Evolutionary conservation across 2,888 invertebrate species (phyloP).

Genomic region (Andrena chrysosceles): DNA sequence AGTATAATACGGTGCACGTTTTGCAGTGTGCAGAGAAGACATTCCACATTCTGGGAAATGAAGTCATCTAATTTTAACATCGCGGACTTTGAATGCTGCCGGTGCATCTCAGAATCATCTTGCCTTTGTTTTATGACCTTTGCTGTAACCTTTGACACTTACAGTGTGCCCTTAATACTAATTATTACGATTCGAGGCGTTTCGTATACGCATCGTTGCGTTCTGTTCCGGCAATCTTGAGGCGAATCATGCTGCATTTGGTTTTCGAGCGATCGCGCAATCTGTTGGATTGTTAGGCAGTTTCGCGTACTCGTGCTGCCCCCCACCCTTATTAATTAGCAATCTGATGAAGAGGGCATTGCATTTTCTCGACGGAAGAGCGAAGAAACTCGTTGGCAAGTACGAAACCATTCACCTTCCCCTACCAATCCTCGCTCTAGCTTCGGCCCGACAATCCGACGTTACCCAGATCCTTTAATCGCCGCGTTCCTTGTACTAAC

Average conservation of each 20-base stretch:
- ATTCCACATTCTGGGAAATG: constrained; percentile 20
- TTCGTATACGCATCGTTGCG: not conserved
- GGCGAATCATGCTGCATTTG: not conserved
- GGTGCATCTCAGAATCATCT: constrained; percentile 6
- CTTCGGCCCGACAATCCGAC: not conserved
- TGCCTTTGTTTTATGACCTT: not conserved
- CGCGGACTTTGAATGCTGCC: constrained; percentile 21
- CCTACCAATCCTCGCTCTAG: not conserved
- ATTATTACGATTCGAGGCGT: not conserved
- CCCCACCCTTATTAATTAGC: too few relatives aligned
- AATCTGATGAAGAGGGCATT: too few relatives aligned
- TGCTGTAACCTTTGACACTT: constrained; percentile 20
- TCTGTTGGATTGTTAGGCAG: not conserved
- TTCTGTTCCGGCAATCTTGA: too few relatives aligned
- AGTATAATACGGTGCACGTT: constrained; percentile 7
- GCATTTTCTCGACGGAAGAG: not conserved
- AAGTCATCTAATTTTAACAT: constrained; percentile 36
- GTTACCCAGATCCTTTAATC: not conserved
- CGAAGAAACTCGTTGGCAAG: not conserved
- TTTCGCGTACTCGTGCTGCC: too few relatives aligned
- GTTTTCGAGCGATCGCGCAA: not conserved
- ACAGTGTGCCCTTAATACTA: too few relatives aligned
- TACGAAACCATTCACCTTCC: constrained; percentile 2
- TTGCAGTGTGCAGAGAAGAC: not conserved
- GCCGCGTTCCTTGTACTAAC: not conserved